Conservation (phyloP, 2,113 vertebrate species). For the Dermatemys mawii region DNA sequence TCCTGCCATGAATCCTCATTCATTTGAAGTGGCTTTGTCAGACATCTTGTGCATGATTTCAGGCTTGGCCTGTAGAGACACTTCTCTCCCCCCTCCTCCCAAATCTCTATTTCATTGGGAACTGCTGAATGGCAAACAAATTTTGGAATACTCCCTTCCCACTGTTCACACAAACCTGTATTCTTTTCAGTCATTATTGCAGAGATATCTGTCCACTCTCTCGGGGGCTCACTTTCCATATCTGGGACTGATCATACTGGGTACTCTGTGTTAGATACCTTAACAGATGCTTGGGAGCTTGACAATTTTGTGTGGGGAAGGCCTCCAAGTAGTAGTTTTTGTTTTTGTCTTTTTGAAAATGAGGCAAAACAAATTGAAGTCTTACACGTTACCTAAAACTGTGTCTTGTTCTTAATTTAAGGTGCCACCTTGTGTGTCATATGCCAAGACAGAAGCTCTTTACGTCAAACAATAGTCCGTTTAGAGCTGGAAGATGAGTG, state of each 20-base stretch:
- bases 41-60: background rate
- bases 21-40: background rate
- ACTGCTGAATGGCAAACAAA: background rate
- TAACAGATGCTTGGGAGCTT: background rate
- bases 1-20: background rate
- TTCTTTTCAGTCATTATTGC: background rate
- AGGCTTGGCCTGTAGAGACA: background rate
- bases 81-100: background rate
- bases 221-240: background rate
- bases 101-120: background rate
- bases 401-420: conserved; percentile 54
- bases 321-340: background rate
- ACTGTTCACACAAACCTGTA: background rate
- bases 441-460: conserved; percentile 95
- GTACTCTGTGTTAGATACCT: background rate
- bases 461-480: conserved; percentile 95
- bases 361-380: background rate
- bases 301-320: background rate
- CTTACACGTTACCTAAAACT: fast-evolving
- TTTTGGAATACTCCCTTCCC: background rate
- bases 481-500: conserved; percentile 97
- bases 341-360: background rate
- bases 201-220: fast-evolving
- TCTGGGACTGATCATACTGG: background rate
- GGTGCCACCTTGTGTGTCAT: conserved; percentile 98